These are phyloP conservation scores for Thaumatotibia leucotreta DNA, from an alignment of 1,140 invertebrate genomes.

Conservation along the genomic window DNA sequence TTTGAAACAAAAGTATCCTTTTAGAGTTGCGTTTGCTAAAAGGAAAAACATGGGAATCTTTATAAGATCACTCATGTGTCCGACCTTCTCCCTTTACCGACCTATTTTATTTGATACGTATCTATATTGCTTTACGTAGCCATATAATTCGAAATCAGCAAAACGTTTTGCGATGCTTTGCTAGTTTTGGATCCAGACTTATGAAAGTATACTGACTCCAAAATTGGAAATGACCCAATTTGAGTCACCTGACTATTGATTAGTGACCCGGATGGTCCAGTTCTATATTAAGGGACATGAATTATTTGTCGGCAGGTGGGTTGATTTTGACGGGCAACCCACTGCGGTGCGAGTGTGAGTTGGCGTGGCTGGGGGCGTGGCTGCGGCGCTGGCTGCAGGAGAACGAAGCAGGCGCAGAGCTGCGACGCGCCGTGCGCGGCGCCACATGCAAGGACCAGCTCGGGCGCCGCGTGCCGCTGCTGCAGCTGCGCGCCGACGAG, in stretches of 20 bases:
- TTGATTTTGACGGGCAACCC: slow-evolving; percentile 89
- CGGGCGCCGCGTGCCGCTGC: slow-evolving; percentile 79
- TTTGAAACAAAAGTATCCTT: neutral
- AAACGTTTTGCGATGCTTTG: neutral
- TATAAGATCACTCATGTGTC: neutral
- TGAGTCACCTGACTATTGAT: neutral
- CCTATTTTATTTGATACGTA: neutral
- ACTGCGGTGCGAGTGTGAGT: slow-evolving; percentile 89
- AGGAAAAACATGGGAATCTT: neutral
- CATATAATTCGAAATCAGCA: neutral
- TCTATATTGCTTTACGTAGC: neutral
- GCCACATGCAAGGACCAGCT: slow-evolving; percentile 82
- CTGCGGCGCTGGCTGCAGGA: slow-evolving; percentile 84
- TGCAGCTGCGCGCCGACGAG: slow-evolving; percentile 85
- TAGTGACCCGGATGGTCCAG: neutral
- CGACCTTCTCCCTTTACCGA: neutral
- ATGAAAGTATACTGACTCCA: no score
- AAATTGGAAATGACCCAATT: no score
- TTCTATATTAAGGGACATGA: neutral
- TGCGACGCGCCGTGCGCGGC: slow-evolving; percentile 62
- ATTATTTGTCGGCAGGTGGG: slow-evolving; percentile 79
- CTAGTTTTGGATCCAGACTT: no score
- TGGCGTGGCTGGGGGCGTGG: slow-evolving; percentile 94
- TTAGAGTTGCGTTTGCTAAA: neutral
- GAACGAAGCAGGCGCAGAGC: slow-evolving; percentile 74